Evolutionary conservation across 2,888 invertebrate species (phyloP), one percentile per base, ranked within the genome.

Genomic region (Standfussiana lucernea): DNA sequence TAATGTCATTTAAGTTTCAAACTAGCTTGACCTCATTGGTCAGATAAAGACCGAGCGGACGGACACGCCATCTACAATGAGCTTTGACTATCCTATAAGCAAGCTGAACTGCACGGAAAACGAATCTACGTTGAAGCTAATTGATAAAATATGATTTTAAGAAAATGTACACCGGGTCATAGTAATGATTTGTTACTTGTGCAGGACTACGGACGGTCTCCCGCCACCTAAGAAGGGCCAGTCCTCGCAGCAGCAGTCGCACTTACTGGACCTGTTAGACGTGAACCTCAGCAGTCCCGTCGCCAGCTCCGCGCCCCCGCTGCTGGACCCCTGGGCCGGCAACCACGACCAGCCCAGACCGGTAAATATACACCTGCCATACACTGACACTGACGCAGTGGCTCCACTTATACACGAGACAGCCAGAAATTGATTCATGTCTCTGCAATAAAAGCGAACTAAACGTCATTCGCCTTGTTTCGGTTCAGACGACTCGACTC

Each of bases 211-310:
- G 0, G 85, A 83, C 45, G 89, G 89, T 0, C 69, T 83, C 0
- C 84, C 85, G 2, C 72, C 83, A 0, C 79, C 85, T 32, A 84
- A 84, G 69, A 81, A 85, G 68, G 50, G 76, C 8, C 45, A 75
- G 5, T 47, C 81, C 0, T 59, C 87, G 1, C 78, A 74, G 35
- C 88, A 77, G 24, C 97, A 97, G 92, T 98, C 98, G 87, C 98
- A 98, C 93, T 97, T 99, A 94, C 97, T 99, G 80, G 99, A 99
- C 95, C 96, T 99, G 91, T 95, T 99, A 89, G 99, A 99, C 93
- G 98, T 99, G 83, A 98, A 97, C 93, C 97, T 98, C 90, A 11
- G 61, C 62, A 70, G 79, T 21, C 97, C 98, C 11, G 82, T 95
- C 94, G 80, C 96, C 94, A 78, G 90, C 47, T 62, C 85, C 69